Conservation (phyloP, 2,888 invertebrate species). For the Lycia hirtaria region DNA sequence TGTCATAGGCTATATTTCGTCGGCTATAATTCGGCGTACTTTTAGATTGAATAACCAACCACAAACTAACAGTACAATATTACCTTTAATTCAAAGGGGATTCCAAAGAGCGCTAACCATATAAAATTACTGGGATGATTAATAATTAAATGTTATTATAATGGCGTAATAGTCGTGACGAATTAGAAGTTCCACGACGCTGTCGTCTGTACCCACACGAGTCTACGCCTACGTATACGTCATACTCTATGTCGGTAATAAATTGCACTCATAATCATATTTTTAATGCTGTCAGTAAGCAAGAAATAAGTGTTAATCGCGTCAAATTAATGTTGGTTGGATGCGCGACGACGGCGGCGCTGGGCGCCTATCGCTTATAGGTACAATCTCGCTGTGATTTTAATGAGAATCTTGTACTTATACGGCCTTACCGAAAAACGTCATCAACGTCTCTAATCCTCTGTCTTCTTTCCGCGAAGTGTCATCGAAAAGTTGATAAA, state of each 20-base stretch:
- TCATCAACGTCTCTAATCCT: no score
- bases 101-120: slow-evolving; percentile 15
- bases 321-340: slow-evolving; percentile 1
- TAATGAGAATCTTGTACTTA: no score
- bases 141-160: slow-evolving; percentile 29
- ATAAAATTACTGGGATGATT: slow-evolving; percentile 42
- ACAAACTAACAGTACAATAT: no score
- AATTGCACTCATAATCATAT: slow-evolving; percentile 20
- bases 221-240: slow-evolving; percentile 20
- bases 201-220: slow-evolving; percentile 17
- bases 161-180: slow-evolving; percentile 43
- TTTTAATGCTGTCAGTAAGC: slow-evolving; percentile 11
- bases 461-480: no score
- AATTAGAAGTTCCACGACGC: slow-evolving; percentile 32
- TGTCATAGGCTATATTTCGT: no score
- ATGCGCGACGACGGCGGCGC: neutral
- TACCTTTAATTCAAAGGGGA: slow-evolving; percentile 12
- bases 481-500: no score
- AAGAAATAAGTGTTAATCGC: slow-evolving; percentile 9
- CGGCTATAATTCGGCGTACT: no score
- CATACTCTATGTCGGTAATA: slow-evolving; percentile 17
- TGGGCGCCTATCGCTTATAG: neutral
- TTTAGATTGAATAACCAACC: no score
- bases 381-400: neutral
- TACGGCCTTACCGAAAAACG: no score